These are phyloP conservation scores for Cyclura pinguis DNA, from an alignment of 2,797 vertebrate species.

Conservation along the genomic window DNA sequence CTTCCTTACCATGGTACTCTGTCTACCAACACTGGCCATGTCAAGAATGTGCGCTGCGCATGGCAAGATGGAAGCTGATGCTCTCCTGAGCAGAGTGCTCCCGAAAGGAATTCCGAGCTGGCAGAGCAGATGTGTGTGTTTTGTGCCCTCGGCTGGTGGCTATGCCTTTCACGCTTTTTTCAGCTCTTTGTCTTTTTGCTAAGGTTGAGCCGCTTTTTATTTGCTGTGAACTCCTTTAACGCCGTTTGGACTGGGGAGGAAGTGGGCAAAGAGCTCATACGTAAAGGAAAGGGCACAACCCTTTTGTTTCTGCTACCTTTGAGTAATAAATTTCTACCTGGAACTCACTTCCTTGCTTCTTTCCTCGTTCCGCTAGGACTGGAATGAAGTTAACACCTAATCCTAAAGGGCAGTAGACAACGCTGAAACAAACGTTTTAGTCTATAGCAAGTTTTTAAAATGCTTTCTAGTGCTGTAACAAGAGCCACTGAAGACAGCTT, in stretches of 20 bases:
- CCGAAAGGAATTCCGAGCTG: background rate
- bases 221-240: background rate
- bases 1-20: background rate
- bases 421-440: too few relatives aligned
- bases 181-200: background rate
- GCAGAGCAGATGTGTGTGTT: too few relatives aligned
- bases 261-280: background rate
- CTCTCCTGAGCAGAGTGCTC: too few relatives aligned
- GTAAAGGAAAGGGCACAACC: background rate
- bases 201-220: background rate
- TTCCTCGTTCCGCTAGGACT: background rate
- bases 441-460: too few relatives aligned
- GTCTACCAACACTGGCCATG: background rate
- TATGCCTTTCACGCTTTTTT: background rate
- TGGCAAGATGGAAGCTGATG: too few relatives aligned
- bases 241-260: background rate
- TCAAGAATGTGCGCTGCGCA: background rate
- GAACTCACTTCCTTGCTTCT: background rate
- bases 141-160: background rate
- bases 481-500: too few relatives aligned
- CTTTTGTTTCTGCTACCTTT: slow-evolving; percentile 11
- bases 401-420: background rate
- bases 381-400: background rate
- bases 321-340: slow-evolving; percentile 25
- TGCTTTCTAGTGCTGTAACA: too few relatives aligned